A percentile compares a stretch with the other conserved stretches of the same genome.
Conservation (phyloP, 2,888 invertebrate genomes). For the Halocaridina rubra region DNA sequence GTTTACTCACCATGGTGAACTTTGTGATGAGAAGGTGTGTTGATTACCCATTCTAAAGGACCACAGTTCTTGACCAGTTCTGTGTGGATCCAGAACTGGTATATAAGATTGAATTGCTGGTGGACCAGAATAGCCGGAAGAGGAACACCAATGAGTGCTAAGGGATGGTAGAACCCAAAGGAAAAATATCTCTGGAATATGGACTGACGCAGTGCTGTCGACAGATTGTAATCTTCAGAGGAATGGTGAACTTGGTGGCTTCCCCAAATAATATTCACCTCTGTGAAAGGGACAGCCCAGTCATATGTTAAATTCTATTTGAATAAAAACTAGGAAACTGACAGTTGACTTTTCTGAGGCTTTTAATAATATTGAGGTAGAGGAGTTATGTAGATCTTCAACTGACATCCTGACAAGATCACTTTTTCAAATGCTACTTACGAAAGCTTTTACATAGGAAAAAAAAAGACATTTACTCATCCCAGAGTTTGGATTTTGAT, state of each 20-base stretch:
- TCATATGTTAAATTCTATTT: too few species aligned
- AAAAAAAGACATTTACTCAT: too few species aligned
- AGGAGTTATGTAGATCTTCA: too few species aligned
- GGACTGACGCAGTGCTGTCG: conserved; percentile 85
- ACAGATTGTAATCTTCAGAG: conserved; percentile 88
- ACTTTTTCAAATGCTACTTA: too few species aligned
- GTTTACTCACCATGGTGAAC: conserved; percentile 79
- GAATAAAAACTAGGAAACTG: too few species aligned
- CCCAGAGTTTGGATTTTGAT: too few species aligned
- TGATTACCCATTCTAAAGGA: conserved; percentile 86
- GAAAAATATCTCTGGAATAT: conserved; percentile 73
- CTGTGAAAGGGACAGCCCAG: conserved; percentile 67
- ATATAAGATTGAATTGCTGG: conserved; percentile 88
- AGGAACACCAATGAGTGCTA: conserved; percentile 78
- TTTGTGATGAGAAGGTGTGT: conserved; percentile 91
- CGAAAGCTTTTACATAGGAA: too few species aligned
- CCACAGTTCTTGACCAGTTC: conserved; percentile 83
- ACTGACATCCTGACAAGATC: too few species aligned
- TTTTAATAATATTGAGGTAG: too few species aligned
- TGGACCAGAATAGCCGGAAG: conserved; percentile 85
- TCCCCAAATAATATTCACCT: conserved; percentile 87
- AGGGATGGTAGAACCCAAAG: conserved; percentile 68
- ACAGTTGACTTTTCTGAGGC: too few species aligned
- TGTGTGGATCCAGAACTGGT: conserved; percentile 95
- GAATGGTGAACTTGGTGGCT: conserved; percentile 93